Conservation (phyloP, 2,797 vertebrate species). For the Sebastes oblongus region DNA sequence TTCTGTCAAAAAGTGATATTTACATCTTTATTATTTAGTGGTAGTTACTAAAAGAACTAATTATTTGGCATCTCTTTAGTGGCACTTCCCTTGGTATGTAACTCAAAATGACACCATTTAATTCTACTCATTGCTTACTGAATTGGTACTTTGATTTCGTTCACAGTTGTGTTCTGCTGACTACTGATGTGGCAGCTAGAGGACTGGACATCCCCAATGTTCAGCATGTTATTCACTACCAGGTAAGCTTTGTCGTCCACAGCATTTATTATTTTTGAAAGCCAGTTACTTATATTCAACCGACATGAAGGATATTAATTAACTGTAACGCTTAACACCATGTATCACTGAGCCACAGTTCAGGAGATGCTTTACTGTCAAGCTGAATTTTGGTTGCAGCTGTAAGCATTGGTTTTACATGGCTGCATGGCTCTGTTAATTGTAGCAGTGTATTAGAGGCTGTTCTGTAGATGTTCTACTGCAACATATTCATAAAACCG, state of each 20-base stretch:
- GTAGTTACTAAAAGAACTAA: background rate
- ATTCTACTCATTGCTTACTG: background rate
- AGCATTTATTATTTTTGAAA: background rate
- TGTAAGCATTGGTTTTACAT: background rate
- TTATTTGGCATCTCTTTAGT: background rate
- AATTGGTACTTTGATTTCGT: background rate
- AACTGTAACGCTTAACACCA: background rate
- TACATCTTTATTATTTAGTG: background rate
- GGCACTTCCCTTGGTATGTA: background rate
- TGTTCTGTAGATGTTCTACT: no score
- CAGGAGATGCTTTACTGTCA: background rate
- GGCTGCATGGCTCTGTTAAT: background rate
- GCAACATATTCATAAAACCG: no score
- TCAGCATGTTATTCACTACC: constrained; percentile 97
- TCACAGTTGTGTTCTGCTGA: constrained; percentile 91
- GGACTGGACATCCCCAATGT: constrained; percentile 96
- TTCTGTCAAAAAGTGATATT: background rate
- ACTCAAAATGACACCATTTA: background rate
- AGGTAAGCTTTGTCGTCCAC: constrained; percentile 79
- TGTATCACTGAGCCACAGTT: background rate
- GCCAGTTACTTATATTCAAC: background rate
- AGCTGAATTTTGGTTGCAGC: background rate
- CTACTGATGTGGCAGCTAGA: constrained; percentile 96
- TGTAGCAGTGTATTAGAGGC: no score
- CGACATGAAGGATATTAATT: background rate